phyloP scores from a whole-genome alignment of 2,797 vertebrate species.

The Poecile montanus region DNA sequence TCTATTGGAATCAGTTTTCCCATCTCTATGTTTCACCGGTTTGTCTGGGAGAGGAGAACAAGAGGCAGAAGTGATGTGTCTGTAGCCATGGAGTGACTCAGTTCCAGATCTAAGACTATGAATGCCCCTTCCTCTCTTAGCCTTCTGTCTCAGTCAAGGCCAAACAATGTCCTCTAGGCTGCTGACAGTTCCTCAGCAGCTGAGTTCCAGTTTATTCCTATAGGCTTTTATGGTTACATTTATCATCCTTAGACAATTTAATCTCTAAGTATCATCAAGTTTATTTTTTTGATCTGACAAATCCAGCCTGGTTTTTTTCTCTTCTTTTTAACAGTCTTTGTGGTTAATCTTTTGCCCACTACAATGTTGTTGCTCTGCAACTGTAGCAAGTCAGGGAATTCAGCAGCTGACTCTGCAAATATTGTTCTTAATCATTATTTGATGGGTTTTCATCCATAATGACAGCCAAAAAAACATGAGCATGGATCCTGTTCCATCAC shows the following conservation, averaged over 20 bases:
- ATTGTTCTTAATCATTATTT: slow-evolving; percentile 14
- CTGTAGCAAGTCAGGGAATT: slow-evolving; percentile 17
- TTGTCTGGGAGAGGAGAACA: neutral
- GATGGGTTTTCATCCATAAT: slow-evolving; percentile 22
- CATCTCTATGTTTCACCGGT: neutral
- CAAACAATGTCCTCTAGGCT: slow-evolving; percentile 9
- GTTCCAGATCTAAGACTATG: neutral
- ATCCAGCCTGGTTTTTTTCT: slow-evolving; percentile 11
- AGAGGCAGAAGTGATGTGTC: neutral
- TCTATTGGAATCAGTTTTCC: neutral
- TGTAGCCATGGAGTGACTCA: neutral
- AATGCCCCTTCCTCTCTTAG: neutral
- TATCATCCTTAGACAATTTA: slow-evolving; percentile 54
- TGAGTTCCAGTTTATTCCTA: slow-evolving; percentile 44
- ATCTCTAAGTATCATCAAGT: slow-evolving; percentile 54
- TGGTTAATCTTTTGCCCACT: slow-evolving; percentile 48
- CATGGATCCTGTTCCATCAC: neutral
- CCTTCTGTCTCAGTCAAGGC: neutral
- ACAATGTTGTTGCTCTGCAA: slow-evolving; percentile 17
- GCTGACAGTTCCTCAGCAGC: neutral
- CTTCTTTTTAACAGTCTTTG: slow-evolving; percentile 45
- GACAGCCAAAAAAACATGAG: neutral
- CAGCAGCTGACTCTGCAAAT: slow-evolving; percentile 54
- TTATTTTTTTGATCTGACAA: slow-evolving; percentile 49
- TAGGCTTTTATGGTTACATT: slow-evolving; percentile 53